These are phyloP conservation scores for Penaeus monodon DNA, from an alignment of 2,888 invertebrate genomes.

Conservation along the genomic window DNA sequence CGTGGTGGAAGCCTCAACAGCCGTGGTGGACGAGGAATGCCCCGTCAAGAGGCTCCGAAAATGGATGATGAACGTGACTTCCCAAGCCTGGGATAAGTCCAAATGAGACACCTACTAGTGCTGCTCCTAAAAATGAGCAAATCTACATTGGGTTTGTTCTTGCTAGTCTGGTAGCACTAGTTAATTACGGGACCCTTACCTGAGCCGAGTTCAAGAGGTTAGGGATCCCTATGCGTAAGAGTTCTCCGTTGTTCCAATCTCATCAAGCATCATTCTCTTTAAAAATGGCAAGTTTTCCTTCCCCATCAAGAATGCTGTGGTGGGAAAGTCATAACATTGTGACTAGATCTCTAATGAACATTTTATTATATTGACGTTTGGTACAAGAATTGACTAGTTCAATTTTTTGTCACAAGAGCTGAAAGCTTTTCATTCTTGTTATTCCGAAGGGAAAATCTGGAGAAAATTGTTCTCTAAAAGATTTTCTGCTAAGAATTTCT, in stretches of 20 bases:
- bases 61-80: constrained; percentile 96
- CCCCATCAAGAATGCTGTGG: constrained; percentile 31
- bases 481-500: constrained; percentile 49
- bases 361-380: constrained; percentile 51
- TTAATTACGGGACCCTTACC: constrained; percentile 33
- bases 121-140: constrained; percentile 41
- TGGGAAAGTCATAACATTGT: constrained; percentile 46
- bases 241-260: constrained; percentile 64
- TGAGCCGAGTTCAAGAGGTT: constrained; percentile 45
- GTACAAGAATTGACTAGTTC: constrained; percentile 56
- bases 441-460: constrained; percentile 48
- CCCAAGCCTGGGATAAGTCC: constrained; percentile 85
- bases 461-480: constrained; percentile 53
- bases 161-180: constrained; percentile 55
- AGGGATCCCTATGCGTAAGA: constrained; percentile 63
- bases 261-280: constrained; percentile 59
- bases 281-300: constrained; percentile 55
- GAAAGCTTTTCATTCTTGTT: constrained; percentile 52
- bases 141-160: constrained; percentile 41
- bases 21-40: constrained; percentile 63
- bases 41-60: constrained; percentile 76
- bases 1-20: constrained; percentile 52
- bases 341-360: constrained; percentile 59
- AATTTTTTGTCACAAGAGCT: constrained; percentile 51
- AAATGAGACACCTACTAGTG: constrained; percentile 28